Evolutionary conservation across 2,888 invertebrate species (phyloP).

Genomic region (Perdita meconis): DNA sequence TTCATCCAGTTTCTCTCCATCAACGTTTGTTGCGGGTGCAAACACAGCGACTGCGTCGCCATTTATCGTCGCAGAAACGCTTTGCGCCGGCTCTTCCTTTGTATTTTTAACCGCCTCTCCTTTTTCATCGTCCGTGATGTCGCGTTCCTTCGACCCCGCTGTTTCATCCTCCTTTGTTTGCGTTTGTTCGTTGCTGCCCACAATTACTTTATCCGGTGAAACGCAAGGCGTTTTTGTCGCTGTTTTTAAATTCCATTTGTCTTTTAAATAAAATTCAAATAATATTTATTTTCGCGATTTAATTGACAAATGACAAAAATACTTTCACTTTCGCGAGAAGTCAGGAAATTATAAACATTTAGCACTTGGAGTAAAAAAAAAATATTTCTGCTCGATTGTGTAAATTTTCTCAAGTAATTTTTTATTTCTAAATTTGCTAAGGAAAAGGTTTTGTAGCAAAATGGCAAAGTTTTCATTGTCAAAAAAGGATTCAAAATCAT

Average conservation of each 20-base stretch:
- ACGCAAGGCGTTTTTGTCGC: not conserved
- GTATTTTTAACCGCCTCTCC: not conserved
- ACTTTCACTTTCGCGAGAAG: too few relatives aligned
- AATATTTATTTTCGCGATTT: too few relatives aligned
- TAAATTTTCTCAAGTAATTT: too few relatives aligned
- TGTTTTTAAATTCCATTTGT: not conserved
- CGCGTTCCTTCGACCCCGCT: not conserved
- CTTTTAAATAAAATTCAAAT: too few relatives aligned
- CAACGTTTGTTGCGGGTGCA: not conserved
- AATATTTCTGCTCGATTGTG: too few relatives aligned
- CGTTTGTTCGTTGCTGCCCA: not conserved
- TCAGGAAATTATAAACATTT: too few relatives aligned
- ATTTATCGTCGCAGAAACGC: constrained; percentile 4
- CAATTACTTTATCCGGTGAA: not conserved
- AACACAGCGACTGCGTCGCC: constrained; percentile 2
- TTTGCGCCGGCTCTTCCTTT: constrained; percentile 1
- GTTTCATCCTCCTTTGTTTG: not conserved
- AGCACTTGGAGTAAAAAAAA: too few relatives aligned
- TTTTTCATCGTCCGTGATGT: not conserved
- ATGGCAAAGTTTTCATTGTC: too few relatives aligned
- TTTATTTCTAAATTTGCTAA: too few relatives aligned
- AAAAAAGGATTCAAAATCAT: too few relatives aligned
- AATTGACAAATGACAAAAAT: too few relatives aligned
- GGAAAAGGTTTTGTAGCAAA: too few relatives aligned
- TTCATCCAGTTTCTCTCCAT: constrained; percentile 1